Base-by-base conservation (phyloP, 2,888 invertebrate genomes). In the Polymixis flavicincta region DNA sequence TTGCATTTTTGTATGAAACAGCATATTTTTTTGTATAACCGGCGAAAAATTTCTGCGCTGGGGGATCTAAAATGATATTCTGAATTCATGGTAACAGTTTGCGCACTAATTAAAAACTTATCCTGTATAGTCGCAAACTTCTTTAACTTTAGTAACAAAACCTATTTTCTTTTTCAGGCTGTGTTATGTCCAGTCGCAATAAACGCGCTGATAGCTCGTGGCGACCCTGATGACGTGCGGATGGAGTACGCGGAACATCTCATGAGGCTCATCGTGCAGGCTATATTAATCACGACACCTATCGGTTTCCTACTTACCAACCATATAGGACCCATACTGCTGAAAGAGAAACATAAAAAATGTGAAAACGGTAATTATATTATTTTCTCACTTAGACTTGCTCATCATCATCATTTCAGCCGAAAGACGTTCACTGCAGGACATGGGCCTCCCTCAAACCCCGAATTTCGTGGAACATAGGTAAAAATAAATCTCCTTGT, bases 101-200 rank as follows among this genome's bases (percentile, higher is more conserved):
- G n/a, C n/a, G n/a, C n/a, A n/a, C n/a, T n/a, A n/a, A n/a, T n/a
- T n/a, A n/a, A n/a, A n/a, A n/a, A n/a, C n/a, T n/a, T n/a, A n/a
- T n/a, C n/a, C n/a, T n/a, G n/a, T n/a, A n/a, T n/a, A 52, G n/a
- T n/a, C 17, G 14, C 14, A 14, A 3, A 19, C 6, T 19, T 14
- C n/a, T 60, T 32, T 9, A 28, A 22, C 9, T 42, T 60, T 59
- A 54, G 0, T 37, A 61, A 55, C 32, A 2, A 52, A 22, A 52
- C 1, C 25, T 28, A 17, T 59, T 37, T 59, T 22, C 22, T 11
- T 59, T 92, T 94, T n/a, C 92, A 97, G 97, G 97, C 97, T 22
- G 97, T 97, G 1, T 89, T 97, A 28, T 97, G 97, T 71, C 97
- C 97, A 0, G 88, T 97, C 28, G 96, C 97, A n/a, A 90, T 97